Evolutionary conservation across 2,113 vertebrate species (phyloP).

Genomic region (Microcebus jonahi): DNA sequence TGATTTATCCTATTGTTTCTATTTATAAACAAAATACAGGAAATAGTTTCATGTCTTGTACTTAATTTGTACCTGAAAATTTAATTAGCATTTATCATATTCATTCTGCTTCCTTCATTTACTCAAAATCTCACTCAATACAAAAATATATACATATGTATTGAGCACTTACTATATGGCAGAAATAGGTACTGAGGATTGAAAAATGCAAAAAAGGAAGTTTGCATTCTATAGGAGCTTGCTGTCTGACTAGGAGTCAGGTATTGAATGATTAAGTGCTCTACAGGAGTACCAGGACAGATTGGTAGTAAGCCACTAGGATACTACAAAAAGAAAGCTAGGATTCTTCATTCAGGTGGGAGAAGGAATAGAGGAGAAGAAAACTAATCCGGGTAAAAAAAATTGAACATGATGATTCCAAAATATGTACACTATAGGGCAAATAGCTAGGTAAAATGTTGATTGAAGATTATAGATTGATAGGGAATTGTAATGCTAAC

Average conservation of each 20-base stretch:
- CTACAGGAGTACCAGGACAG: neutral
- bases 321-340: neutral
- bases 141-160: neutral
- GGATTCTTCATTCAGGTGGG: neutral
- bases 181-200: neutral
- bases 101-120: slow-evolving; percentile 5
- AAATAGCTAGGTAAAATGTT: neutral
- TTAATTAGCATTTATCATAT: neutral
- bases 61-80: neutral
- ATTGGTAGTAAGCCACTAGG: neutral
- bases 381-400: neutral
- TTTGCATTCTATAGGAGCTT: neutral
- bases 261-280: neutral
- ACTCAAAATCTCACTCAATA: neutral
- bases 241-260: neutral
- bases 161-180: neutral
- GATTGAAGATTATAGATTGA: neutral
- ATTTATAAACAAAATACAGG: slow-evolving; percentile 1
- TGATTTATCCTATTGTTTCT: neutral
- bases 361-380: neutral
- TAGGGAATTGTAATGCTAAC: slow-evolving; percentile 30
- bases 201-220: neutral
- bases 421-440: neutral
- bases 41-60: neutral
- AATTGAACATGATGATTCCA: neutral